These are phyloP conservation scores for Anastatus disparis DNA, from an alignment of 1,140 invertebrate species.

Conservation along the genomic window DNA sequence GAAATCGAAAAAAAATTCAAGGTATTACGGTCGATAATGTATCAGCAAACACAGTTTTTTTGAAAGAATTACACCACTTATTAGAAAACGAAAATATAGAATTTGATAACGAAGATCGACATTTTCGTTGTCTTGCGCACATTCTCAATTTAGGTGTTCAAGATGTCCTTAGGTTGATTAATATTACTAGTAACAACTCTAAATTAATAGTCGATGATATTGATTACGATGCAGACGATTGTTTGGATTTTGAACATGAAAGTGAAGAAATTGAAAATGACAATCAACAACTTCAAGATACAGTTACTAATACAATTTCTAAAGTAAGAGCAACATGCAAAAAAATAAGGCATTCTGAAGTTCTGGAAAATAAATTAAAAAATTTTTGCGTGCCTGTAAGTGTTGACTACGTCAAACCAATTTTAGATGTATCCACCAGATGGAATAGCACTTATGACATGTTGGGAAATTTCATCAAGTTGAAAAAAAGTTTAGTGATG, in stretches of 20 bases:
- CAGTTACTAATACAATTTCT: background rate
- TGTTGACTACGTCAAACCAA: background rate
- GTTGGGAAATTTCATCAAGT: background rate
- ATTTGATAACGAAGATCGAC: slow-evolving; percentile 4
- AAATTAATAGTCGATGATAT: background rate
- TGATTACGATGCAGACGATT: background rate
- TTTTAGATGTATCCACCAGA: background rate
- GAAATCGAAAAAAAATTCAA: too few relatives aligned
- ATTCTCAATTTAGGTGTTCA: background rate
- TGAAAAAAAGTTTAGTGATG: background rate
- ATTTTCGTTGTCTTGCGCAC: background rate
- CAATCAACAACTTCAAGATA: too few relatives aligned
- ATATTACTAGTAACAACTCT: background rate
- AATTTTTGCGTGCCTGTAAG: too few relatives aligned
- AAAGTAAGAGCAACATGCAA: background rate
- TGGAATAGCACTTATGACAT: background rate
- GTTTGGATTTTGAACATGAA: background rate
- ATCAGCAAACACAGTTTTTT: slow-evolving; percentile 43
- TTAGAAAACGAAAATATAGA: background rate
- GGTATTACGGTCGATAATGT: slow-evolving; percentile 45
- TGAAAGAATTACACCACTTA: slow-evolving; percentile 3
- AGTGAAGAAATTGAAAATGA: background rate
- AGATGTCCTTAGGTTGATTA: background rate
- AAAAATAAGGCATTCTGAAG: too few relatives aligned
- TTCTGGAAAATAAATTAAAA: background rate